A percentile compares a stretch with the other conserved stretches of the same genome.
phyloP scores from a whole-genome alignment of 1,140 invertebrate genomes.

The Ceratina calcarata region DNA sequence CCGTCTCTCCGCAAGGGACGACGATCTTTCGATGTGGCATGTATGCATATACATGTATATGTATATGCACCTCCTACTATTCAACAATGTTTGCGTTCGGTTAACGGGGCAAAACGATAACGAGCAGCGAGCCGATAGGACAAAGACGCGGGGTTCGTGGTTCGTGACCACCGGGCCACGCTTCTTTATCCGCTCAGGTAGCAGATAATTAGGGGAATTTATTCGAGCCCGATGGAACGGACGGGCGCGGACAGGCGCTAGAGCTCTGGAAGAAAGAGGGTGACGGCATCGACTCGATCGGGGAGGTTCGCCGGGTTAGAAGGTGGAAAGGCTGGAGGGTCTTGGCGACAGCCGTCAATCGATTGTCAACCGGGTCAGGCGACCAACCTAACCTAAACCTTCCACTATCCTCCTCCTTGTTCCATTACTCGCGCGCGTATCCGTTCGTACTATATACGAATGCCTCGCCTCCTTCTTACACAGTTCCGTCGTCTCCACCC shows the following conservation, averaged over 20 bases:
- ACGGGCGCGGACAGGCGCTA: not conserved
- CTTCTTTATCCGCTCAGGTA: not conserved
- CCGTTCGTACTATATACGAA: constrained; percentile 5
- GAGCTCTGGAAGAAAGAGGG: constrained; percentile 30
- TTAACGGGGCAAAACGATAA: too few relatives aligned
- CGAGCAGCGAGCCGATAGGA: too few relatives aligned
- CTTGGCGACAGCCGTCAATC: constrained; percentile 81
- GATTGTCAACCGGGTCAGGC: constrained; percentile 81
- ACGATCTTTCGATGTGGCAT: constrained; percentile 59
- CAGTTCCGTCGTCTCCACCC: not conserved
- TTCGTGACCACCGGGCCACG: not conserved
- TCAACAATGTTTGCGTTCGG: not conserved
- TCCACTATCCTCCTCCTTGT: constrained; percentile 47
- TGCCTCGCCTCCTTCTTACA: constrained; percentile 17
- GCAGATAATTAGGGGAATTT: constrained; percentile 67
- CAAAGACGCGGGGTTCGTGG: not conserved
- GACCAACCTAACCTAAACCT: constrained; percentile 75
- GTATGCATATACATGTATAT: too few relatives aligned
- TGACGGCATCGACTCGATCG: constrained; percentile 50
- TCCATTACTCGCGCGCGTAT: constrained; percentile 45
- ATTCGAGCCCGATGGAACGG: constrained; percentile 46
- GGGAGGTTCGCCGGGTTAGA: constrained; percentile 61
- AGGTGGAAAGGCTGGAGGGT: constrained; percentile 73
- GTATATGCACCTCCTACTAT: too few relatives aligned
- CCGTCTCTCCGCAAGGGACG: constrained; percentile 52